phyloP scores from a whole-genome alignment of 2,888 invertebrate species.

The Heliconius hortense region DNA sequence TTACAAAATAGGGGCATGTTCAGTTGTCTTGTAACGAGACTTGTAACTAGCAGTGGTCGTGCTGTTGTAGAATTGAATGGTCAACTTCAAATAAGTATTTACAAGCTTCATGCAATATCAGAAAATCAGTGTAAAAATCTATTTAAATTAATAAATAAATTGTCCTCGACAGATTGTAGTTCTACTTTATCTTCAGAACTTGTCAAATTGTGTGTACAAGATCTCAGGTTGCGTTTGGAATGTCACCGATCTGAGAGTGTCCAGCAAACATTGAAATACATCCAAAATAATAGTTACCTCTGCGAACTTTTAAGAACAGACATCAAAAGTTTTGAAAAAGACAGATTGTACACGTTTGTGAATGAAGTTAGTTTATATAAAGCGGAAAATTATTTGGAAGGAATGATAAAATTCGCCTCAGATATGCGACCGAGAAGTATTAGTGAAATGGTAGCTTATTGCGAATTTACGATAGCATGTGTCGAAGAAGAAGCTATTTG shows the following conservation, averaged over 20 bases:
- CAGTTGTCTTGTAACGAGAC: constrained; percentile 42
- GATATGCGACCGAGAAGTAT: constrained; percentile 42
- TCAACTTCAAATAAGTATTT: constrained; percentile 47
- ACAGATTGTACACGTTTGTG: constrained; percentile 44
- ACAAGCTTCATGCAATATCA: constrained; percentile 44
- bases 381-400: constrained; percentile 38
- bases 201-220: constrained; percentile 34
- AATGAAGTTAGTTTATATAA: constrained; percentile 39
- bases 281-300: constrained; percentile 25
- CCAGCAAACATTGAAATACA: constrained; percentile 26
- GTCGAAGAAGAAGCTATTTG: constrained; percentile 38
- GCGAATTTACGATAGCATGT: constrained; percentile 43
- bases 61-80: constrained; percentile 47
- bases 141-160: constrained; percentile 37
- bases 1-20: constrained; percentile 47
- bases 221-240: constrained; percentile 43
- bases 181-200: constrained; percentile 33
- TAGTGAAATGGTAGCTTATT: constrained; percentile 44
- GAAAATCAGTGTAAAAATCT: constrained; percentile 37
- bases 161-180: constrained; percentile 29
- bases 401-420: constrained; percentile 42
- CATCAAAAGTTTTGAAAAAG: constrained; percentile 39
- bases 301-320: constrained; percentile 33
- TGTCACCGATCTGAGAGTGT: constrained; percentile 43
- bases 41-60: constrained; percentile 40